phyloP scores from a whole-genome alignment of 2,888 invertebrate species.

The Agriopis leucophaearia region DNA sequence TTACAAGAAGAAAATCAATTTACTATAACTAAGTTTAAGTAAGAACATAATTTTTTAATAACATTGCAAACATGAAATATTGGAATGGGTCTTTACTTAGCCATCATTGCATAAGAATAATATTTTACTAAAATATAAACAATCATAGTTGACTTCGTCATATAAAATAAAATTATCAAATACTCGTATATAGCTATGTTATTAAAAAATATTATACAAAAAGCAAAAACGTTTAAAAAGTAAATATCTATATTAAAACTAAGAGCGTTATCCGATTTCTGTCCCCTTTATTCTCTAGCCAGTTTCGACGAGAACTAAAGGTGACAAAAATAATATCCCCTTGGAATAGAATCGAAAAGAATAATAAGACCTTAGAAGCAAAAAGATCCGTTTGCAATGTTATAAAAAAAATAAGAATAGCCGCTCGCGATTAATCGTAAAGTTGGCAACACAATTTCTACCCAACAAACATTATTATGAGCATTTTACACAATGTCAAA shows the following conservation, averaged over 20 bases:
- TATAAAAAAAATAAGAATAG: conserved; percentile 24
- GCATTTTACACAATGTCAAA: conserved; percentile 17
- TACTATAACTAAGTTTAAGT: conserved; percentile 37
- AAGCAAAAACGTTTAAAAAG: neutral
- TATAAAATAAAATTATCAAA: neutral
- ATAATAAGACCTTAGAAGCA: too few relatives aligned
- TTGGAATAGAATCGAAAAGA: too few relatives aligned
- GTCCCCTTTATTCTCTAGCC: too few relatives aligned
- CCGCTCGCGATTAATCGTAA: conserved; percentile 33
- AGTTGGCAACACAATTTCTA: conserved; percentile 21
- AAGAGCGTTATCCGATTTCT: neutral
- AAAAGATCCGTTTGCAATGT: conserved; percentile 31
- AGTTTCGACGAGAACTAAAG: too few relatives aligned
- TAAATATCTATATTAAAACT: neutral
- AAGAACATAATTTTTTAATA: conserved; percentile 41
- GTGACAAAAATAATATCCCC: too few relatives aligned
- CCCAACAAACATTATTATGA: conserved; percentile 8
- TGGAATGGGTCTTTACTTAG: conserved; percentile 22
- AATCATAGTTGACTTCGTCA: neutral
- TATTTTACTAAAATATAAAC: neutral
- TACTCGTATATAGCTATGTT: too few relatives aligned
- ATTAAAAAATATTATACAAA: neutral
- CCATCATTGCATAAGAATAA: neutral
- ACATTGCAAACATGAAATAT: conserved; percentile 47
- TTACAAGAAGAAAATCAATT: conserved; percentile 51